Conservation (phyloP, 2,113 vertebrate genomes). For the Corydoras maculifer region DNA sequence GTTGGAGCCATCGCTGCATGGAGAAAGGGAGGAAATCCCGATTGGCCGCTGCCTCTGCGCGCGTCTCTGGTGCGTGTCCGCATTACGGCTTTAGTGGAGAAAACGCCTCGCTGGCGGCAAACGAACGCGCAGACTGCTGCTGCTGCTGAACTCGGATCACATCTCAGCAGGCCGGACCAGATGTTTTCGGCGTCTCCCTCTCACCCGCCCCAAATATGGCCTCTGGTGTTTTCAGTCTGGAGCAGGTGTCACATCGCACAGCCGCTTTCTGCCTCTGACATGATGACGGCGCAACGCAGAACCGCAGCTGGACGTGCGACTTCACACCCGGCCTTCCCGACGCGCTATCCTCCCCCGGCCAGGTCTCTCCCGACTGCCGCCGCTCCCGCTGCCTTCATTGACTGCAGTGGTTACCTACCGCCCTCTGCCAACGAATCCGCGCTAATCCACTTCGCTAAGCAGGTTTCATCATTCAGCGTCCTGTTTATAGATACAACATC, state of each 20-base stretch:
- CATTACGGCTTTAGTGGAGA: conserved; percentile 56
- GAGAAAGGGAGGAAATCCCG: not conserved
- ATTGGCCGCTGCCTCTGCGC: conserved; percentile 4
- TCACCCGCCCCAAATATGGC: conserved; percentile 38
- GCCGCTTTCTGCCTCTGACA: conserved; percentile 8
- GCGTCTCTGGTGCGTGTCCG: conserved; percentile 45
- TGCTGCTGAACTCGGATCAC: conserved; percentile 41
- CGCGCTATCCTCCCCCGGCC: no score
- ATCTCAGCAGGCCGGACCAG: conserved; percentile 41
- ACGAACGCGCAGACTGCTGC: conserved; percentile 37
- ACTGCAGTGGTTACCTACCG: no score
- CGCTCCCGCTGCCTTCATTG: no score
- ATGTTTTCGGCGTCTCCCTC: conserved; percentile 49
- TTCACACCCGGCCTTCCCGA: no score
- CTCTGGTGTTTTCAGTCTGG: conserved; percentile 60
- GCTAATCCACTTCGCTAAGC: no score
- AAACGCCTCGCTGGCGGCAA: conserved; percentile 61
- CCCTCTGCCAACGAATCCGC: no score
- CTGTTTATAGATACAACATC: no score
- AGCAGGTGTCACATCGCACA: conserved; percentile 38
- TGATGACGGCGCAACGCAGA: conserved; percentile 23
- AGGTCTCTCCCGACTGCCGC: no score
- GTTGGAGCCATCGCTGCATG: conserved; percentile 7
- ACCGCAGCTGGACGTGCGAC: conserved; percentile 28
- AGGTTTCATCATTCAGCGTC: no score